Evolutionary conservation across 2,113 vertebrate species (phyloP).

Genomic region (Shinisaurus crocodilurus): DNA sequence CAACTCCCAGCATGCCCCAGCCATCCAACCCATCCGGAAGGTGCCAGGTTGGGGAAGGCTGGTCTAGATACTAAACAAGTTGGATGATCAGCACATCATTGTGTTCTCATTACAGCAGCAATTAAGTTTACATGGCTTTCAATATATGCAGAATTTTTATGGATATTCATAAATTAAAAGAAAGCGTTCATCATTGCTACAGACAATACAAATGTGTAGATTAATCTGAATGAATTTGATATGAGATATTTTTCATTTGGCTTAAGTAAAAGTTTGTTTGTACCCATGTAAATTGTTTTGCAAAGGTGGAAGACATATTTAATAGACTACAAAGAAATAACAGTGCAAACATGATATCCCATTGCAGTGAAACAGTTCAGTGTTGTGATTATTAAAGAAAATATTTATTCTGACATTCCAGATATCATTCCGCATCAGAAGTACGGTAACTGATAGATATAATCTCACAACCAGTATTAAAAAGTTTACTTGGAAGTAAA

Average conservation of each 20-base stretch:
- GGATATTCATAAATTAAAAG: constrained; percentile 42
- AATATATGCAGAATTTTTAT: constrained; percentile 41
- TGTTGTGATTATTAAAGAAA: constrained; percentile 46
- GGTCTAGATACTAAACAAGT: not conserved
- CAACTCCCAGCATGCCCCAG: too few relatives aligned
- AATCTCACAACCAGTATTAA: not conserved
- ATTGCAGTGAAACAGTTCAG: constrained; percentile 63
- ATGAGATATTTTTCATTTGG: constrained; percentile 6
- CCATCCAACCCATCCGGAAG: too few relatives aligned
- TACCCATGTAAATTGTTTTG: constrained; percentile 58
- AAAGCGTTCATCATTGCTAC: constrained; percentile 50
- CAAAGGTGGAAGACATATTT: constrained; percentile 46
- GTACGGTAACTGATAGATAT: constrained; percentile 8
- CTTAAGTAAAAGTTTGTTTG: constrained; percentile 62
- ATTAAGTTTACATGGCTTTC: constrained; percentile 61
- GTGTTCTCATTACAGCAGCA: constrained; percentile 57
- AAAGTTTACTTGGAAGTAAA: not conserved
- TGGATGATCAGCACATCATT: constrained; percentile 49
- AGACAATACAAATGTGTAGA: constrained; percentile 39
- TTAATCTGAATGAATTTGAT: constrained; percentile 12
- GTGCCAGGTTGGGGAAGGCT: too few relatives aligned
- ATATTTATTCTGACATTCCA: constrained; percentile 43
- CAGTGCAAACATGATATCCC: constrained; percentile 71
- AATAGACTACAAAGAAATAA: constrained; percentile 64
- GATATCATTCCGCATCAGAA: constrained; percentile 2